These are phyloP conservation scores for Drosophila meridiana DNA, from an alignment of 2,888 invertebrate genomes.

Conservation along the genomic window DNA sequence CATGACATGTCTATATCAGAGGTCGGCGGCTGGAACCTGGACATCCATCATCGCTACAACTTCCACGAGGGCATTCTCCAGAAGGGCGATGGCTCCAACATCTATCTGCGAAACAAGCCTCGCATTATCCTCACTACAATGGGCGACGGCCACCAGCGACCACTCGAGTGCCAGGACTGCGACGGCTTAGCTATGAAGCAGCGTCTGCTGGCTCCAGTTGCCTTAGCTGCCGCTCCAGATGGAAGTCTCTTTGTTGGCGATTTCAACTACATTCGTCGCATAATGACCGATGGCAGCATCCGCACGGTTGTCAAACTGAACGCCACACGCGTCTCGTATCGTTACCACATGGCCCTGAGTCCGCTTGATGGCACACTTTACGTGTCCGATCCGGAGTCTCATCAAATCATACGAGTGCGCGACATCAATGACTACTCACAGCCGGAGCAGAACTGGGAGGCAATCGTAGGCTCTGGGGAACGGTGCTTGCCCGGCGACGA, in stretches of 20 bases:
- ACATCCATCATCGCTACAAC: constrained; percentile 98
- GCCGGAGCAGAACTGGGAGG: constrained; percentile 97
- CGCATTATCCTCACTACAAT: constrained; percentile 95
- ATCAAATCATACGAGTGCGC: constrained; percentile 95
- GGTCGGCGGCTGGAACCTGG: constrained; percentile 98
- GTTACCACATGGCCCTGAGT: constrained; percentile 98
- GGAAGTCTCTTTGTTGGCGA: constrained; percentile 98
- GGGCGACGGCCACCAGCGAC: constrained; percentile 96
- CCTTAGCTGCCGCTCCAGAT: constrained; percentile 95
- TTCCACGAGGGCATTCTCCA: constrained; percentile 99
- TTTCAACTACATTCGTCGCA: constrained; percentile 95
- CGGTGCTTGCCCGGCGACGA: constrained; percentile 96
- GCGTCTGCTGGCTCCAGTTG: constrained; percentile 95
- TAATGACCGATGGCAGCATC: constrained; percentile 92
- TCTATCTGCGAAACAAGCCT: constrained; percentile 96
- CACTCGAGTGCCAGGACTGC: constrained; percentile 93
- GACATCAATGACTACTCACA: constrained; percentile 93
- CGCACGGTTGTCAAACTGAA: constrained; percentile 87
- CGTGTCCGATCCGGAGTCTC: constrained; percentile 98
- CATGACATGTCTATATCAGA: constrained; percentile 98
- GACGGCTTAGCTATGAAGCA: constrained; percentile 92
- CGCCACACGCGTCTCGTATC: constrained; percentile 96
- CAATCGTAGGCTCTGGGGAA: constrained; percentile 97
- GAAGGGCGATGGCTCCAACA: constrained; percentile 98
- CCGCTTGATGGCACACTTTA: constrained; percentile 97